phyloP scores from a whole-genome alignment of 2,797 vertebrate genomes.

The Florisuga fusca region DNA sequence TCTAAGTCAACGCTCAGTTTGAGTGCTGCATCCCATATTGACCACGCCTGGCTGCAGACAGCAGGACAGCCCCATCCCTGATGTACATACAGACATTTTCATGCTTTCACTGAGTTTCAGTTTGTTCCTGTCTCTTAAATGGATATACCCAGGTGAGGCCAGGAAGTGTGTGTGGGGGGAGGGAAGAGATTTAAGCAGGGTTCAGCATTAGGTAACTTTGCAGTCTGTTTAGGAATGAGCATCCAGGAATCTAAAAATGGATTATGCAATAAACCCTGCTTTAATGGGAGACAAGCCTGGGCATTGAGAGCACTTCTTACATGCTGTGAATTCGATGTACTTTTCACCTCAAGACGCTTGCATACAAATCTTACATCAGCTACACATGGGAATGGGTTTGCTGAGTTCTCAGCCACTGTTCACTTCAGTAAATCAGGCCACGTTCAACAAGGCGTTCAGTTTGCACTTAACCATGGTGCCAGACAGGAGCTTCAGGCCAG shows the following conservation, averaged over 20 bases:
- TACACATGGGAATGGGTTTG: background rate
- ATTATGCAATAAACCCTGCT: conserved; percentile 47
- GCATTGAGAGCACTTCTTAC: conserved; percentile 10
- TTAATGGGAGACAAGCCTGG: conserved; percentile 37
- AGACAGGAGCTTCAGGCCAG: background rate
- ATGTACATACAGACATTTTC: background rate
- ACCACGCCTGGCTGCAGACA: background rate
- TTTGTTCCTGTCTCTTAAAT: background rate
- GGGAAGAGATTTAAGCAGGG: background rate
- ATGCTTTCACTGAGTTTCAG: background rate
- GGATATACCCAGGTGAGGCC: background rate
- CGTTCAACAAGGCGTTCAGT: background rate
- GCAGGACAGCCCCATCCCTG: background rate
- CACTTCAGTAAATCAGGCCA: background rate
- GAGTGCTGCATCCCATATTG: background rate
- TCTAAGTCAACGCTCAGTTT: background rate
- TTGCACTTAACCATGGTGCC: rapidly evolving
- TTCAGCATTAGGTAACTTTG: background rate
- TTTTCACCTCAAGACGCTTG: conserved; percentile 19
- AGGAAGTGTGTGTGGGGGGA: background rate
- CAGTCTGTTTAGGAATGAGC: background rate
- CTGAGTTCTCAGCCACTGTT: background rate
- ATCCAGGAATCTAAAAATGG: conserved; percentile 32
- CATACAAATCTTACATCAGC: conserved; percentile 25
- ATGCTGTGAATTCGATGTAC: conserved; percentile 8